phyloP scores from a whole-genome alignment of 2,113 vertebrate species.

The Onychorhynchus coronatus region DNA sequence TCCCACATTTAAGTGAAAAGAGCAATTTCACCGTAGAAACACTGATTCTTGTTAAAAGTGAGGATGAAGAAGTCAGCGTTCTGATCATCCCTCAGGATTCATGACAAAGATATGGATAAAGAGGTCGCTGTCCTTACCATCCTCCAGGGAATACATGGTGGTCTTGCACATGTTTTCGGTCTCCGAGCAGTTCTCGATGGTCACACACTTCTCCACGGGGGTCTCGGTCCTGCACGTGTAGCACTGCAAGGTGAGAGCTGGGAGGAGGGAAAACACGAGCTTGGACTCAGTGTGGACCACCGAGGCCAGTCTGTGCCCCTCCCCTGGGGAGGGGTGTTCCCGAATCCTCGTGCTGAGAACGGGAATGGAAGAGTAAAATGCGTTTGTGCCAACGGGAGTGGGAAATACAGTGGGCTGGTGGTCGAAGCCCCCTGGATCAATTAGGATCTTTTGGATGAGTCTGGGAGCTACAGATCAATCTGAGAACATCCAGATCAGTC shows the following conservation, averaged over 20 bases:
- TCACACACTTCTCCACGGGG: not conserved
- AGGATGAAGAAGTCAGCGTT: not conserved
- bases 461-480: too few species aligned
- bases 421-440: not conserved
- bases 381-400: not conserved
- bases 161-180: slow-evolving; percentile 48
- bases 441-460: too few species aligned
- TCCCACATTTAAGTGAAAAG: not conserved
- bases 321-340: not conserved
- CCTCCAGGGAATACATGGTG: slow-evolving; percentile 25
- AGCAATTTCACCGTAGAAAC: not conserved
- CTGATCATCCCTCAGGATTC: not conserved
- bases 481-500: too few species aligned
- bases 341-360: not conserved
- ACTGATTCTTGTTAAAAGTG: not conserved
- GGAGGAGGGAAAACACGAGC: not conserved
- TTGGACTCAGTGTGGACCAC: not conserved
- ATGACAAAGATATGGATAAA: not conserved
- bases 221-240: not conserved
- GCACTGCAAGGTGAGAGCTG: slow-evolving; percentile 11
- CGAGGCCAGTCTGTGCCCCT: not conserved
- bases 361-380: rapidly evolving
- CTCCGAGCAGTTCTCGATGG: not conserved
- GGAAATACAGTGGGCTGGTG: not conserved
- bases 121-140: not conserved